Evolutionary conservation across 2,113 vertebrate genomes (phyloP), one percentile per base, ranked within the genome.

Genomic region (Carollia perspicillata): DNA sequence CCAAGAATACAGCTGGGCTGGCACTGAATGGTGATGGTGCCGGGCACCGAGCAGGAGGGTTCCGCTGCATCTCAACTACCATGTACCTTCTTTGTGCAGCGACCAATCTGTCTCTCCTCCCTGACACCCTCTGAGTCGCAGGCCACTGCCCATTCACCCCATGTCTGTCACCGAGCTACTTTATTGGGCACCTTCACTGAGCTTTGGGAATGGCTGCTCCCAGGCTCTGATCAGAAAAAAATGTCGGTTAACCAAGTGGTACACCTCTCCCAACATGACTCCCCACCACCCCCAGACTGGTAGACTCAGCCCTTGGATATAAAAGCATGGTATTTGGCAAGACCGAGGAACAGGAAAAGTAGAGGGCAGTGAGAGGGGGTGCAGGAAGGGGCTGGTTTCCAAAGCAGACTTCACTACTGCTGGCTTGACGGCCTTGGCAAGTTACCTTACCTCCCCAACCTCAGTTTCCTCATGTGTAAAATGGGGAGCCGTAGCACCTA

Each of bases 1-100:
- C 94, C 72, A 80, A 83, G 94, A 93, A 94, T 89, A 84, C 90
- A 90, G 88, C 96, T 97, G 94, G 96, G 88, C 88, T 95, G 95
- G 96, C 92, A 84, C 71, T 6, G 89, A 87, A 55, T 11, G 44
- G 88, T n/a, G 55, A 79, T n/a, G 28, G 72, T 0, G 3, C 63
- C 6, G 51, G 71, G 84, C 79, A 69, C 44, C 0, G 0, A 74
- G 80, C 4, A 1, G 26, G 53, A 83, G 77, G 37, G 63, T 68
- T 51, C 90, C 68, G 10, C 1, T 53, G 77, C 95, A 88, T 51
- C 80, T 60, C 88, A 88, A 47, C 44, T 47, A 35, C 88, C 81
- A 18, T 14, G 84, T 20, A 91, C 23, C 17, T 90, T 89, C 88
- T 95, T n/a, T 74, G 89, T 74, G 66, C 3, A 3, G 55, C 10